Evolutionary conservation across 2,113 vertebrate genomes (phyloP).

Genomic region (Chamaetylas fuelleborni): DNA sequence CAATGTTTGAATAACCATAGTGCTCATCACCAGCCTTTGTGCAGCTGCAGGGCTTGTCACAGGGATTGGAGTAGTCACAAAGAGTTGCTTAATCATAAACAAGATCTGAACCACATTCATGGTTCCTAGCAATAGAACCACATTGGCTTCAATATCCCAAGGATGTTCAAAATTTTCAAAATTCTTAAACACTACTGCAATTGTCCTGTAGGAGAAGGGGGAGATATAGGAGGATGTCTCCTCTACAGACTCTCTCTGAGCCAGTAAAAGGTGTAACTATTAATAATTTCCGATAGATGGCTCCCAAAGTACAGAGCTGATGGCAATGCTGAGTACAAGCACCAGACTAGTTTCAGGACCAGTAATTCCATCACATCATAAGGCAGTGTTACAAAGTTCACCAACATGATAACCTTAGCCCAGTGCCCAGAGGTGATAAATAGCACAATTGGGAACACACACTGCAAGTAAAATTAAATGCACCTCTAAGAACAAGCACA

Average conservation of each 20-base stretch:
- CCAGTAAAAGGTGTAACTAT: neutral
- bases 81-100: neutral
- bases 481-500: neutral
- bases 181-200: too few relatives aligned
- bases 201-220: neutral
- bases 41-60: neutral
- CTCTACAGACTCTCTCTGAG: too few relatives aligned
- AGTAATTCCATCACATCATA: neutral
- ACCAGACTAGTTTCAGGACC: neutral
- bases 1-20: neutral
- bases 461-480: neutral
- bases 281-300: neutral
- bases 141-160: neutral
- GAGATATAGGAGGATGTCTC: neutral
- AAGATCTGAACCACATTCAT: neutral
- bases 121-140: neutral
- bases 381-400: neutral
- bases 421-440: neutral
- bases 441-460: neutral
- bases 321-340: accelerated
- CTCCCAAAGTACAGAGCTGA: neutral
- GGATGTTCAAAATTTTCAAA: neutral
- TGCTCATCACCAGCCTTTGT: neutral
- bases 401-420: neutral
- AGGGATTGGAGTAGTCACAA: neutral